A percentile compares a stretch with the other conserved stretches of the same genome.
Conservation (phyloP, 1,140 invertebrate species). For the Musca vetustissima region DNA sequence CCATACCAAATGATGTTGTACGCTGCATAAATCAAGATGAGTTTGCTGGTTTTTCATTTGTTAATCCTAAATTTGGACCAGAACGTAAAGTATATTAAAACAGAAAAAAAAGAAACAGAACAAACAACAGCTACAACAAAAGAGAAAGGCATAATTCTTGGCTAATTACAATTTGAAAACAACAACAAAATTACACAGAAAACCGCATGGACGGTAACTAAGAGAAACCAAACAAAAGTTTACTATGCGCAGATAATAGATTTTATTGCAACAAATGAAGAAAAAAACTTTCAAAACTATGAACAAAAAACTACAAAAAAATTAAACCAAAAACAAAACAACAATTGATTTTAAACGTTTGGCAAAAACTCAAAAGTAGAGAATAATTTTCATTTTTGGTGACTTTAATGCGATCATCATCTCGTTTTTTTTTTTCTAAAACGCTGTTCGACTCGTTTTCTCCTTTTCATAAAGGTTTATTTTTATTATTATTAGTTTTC, state of each 20-base stretch:
- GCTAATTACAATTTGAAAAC: background rate
- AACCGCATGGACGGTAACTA: background rate
- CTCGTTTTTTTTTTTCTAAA: no score
- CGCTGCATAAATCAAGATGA: constrained; percentile 94
- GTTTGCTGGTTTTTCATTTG: constrained; percentile 95
- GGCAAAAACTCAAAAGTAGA: constrained; percentile 7
- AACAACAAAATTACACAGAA: no score
- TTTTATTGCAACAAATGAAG: background rate
- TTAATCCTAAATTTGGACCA: constrained; percentile 90
- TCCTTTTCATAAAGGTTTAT: background rate
- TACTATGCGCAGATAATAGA: background rate
- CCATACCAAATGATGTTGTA: constrained; percentile 86
- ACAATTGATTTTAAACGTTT: constrained; percentile 5
- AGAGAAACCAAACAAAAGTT: background rate
- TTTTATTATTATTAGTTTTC: background rate
- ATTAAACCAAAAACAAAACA: no score
- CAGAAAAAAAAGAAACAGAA: background rate
- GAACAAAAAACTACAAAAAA: no score
- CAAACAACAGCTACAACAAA: no score
- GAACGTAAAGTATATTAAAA: constrained; percentile 58
- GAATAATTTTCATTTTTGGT: background rate
- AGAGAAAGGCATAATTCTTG: no score
- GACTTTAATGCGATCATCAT: no score
- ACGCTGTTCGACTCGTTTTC: background rate
- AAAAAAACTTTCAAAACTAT: constrained; percentile 13